Evolutionary conservation across 2,888 invertebrate genomes (phyloP).

Genomic region (Drepanosiphum platanoidis): DNA sequence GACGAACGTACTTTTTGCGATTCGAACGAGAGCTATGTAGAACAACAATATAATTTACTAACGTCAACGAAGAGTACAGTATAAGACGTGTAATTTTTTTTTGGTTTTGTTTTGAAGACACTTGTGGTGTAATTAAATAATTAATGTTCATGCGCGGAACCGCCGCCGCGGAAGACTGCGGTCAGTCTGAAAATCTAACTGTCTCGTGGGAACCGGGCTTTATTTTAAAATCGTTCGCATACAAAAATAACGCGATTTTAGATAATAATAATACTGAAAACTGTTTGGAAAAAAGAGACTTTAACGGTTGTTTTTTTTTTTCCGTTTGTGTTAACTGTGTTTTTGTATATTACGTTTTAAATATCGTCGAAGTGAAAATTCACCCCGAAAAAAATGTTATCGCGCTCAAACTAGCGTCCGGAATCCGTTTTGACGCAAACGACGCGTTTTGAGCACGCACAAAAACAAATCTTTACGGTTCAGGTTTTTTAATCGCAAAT

Average conservation of each 20-base stretch:
- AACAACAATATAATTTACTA: background rate
- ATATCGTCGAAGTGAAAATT: background rate
- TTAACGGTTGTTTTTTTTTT: no score
- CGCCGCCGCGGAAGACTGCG: background rate
- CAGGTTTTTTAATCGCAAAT: no score
- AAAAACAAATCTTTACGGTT: no score
- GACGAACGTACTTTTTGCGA: no score
- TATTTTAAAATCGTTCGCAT: slow-evolving; percentile 39
- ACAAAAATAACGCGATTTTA: slow-evolving; percentile 21
- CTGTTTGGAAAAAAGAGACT: background rate
- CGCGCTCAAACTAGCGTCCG: no score
- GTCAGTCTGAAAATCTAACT: slow-evolving; percentile 27
- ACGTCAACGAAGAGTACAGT: background rate
- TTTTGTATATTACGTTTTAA: background rate
- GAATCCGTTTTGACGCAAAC: no score
- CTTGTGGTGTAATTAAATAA: background rate
- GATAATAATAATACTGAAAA: background rate
- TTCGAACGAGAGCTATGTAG: no score
- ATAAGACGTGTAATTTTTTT: background rate
- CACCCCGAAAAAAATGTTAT: background rate
- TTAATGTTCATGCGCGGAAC: slow-evolving; percentile 19
- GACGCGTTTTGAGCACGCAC: no score
- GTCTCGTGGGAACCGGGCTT: slow-evolving; percentile 41
- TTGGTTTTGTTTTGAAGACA: background rate
- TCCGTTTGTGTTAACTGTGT: slow-evolving; percentile 1